These are phyloP conservation scores for Lepidurus arcticus DNA, from an alignment of 1,140 invertebrate species.

Conservation along the genomic window DNA sequence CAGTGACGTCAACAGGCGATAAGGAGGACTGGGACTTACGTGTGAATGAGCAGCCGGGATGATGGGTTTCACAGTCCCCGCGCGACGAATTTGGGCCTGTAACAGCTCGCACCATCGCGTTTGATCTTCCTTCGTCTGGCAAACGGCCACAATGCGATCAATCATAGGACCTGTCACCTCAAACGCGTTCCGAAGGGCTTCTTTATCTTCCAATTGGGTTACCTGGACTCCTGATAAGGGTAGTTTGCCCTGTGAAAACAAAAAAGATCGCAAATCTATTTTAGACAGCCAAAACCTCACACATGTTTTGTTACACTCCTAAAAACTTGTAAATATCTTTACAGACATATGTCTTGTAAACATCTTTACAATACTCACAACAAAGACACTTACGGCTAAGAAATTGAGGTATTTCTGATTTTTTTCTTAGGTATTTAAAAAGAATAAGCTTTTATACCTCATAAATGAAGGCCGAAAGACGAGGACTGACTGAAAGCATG, in stretches of 20 bases:
- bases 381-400: too few relatives aligned
- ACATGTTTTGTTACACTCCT: too few relatives aligned
- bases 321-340: too few relatives aligned
- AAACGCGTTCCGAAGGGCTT: slow-evolving; percentile 78
- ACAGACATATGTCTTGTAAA: too few relatives aligned
- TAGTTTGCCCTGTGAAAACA: slow-evolving; percentile 69
- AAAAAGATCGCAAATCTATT: slow-evolving; percentile 29
- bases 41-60: slow-evolving; percentile 45
- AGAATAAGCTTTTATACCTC: slow-evolving; percentile 62
- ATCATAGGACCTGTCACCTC: slow-evolving; percentile 87
- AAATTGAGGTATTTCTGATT: slow-evolving; percentile 28
- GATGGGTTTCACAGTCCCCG: slow-evolving; percentile 46
- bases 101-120: slow-evolving; percentile 79
- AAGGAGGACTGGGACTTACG: slow-evolving; percentile 55
- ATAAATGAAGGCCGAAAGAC: slow-evolving; percentile 91
- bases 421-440: slow-evolving; percentile 24
- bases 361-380: too few relatives aligned
- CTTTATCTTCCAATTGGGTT: slow-evolving; percentile 67
- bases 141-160: slow-evolving; percentile 78
- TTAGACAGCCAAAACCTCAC: not conserved
- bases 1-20: slow-evolving; percentile 63
- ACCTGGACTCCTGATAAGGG: slow-evolving; percentile 78
- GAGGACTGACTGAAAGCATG: slow-evolving; percentile 81
- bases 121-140: slow-evolving; percentile 74
- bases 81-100: slow-evolving; percentile 53